phyloP scores from a whole-genome alignment of 2,113 vertebrate genomes.

The Dunckerocampus dactyliophorus region DNA sequence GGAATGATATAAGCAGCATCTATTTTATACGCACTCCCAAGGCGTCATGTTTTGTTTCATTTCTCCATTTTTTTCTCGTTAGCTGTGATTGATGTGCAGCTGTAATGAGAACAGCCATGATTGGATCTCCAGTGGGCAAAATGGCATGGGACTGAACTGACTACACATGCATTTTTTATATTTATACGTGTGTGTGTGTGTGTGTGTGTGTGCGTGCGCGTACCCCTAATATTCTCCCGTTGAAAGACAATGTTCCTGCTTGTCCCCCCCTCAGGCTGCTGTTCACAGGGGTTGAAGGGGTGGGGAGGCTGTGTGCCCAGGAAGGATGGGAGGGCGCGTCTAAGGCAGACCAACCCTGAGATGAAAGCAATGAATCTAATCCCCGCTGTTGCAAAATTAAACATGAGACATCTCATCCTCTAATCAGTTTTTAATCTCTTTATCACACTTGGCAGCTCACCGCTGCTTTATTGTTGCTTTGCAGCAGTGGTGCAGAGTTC shows the following conservation, averaged over 20 bases:
- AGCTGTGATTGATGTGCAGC: slow-evolving; percentile 53
- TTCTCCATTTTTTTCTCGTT: slow-evolving; percentile 21
- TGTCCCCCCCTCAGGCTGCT: slow-evolving; percentile 55
- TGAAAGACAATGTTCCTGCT: slow-evolving; percentile 56
- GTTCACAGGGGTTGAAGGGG: slow-evolving; percentile 35
- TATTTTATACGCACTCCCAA: slow-evolving; percentile 29
- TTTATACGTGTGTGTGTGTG: too few relatives aligned
- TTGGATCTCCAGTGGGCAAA: slow-evolving; percentile 49
- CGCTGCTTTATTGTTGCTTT: slow-evolving; percentile 43
- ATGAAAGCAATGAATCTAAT: slow-evolving; percentile 56
- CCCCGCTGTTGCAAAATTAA: slow-evolving; percentile 50
- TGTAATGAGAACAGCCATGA: slow-evolving; percentile 55
- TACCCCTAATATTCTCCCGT: slow-evolving; percentile 25
- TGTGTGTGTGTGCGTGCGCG: neutral
- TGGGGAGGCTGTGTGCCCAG: slow-evolving; percentile 18
- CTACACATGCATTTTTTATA: slow-evolving; percentile 3
- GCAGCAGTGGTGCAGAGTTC: slow-evolving; percentile 16
- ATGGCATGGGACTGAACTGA: slow-evolving; percentile 31
- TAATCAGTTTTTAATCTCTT: slow-evolving; percentile 60
- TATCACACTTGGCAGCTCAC: slow-evolving; percentile 20
- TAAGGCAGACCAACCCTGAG: slow-evolving; percentile 44
- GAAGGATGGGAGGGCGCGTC: slow-evolving; percentile 56
- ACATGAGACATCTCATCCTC: slow-evolving; percentile 45
- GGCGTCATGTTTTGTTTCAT: slow-evolving; percentile 27
- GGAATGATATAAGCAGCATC: neutral